Percentiles rank a stretch among this genome's conserved stretches.
These are phyloP conservation scores for Crypturellus tataupa DNA, from an alignment of 2,797 vertebrate genomes.

Conservation along the genomic window DNA sequence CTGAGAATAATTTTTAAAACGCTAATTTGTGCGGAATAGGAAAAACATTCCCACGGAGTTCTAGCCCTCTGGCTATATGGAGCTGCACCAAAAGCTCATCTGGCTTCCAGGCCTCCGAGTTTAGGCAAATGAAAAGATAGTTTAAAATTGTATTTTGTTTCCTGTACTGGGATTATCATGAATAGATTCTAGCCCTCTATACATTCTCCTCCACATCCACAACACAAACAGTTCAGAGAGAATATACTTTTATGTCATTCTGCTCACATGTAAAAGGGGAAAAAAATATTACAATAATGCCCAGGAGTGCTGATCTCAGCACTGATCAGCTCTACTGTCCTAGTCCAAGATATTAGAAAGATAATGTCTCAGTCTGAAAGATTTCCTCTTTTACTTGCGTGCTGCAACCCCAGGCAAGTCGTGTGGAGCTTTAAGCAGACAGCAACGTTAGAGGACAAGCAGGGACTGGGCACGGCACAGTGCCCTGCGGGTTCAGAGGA, in stretches of 20 bases:
- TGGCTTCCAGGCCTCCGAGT: conserved; percentile 16
- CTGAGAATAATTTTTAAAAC: neutral
- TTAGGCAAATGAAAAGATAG: neutral
- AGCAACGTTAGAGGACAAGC: neutral
- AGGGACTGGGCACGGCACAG: neutral
- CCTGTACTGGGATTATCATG: neutral
- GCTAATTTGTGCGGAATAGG: neutral
- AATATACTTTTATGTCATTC: neutral
- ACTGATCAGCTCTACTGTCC: neutral
- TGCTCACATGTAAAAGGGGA: neutral
- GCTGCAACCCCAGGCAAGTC: neutral
- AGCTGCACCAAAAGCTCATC: neutral
- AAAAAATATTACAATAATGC: neutral
- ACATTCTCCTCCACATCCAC: neutral
- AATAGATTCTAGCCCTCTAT: neutral
- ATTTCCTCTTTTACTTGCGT: neutral
- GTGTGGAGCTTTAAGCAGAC: neutral
- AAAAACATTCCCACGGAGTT: neutral
- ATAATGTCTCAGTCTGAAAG: neutral
- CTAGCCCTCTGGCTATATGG: neutral
- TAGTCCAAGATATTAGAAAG: neutral
- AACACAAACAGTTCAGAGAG: neutral
- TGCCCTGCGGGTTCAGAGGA: neutral
- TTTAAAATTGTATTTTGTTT: neutral
- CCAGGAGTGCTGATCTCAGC: neutral